These are phyloP conservation scores for Therioaphis trifolii DNA, from an alignment of 2,888 invertebrate genomes.

Conservation along the genomic window DNA sequence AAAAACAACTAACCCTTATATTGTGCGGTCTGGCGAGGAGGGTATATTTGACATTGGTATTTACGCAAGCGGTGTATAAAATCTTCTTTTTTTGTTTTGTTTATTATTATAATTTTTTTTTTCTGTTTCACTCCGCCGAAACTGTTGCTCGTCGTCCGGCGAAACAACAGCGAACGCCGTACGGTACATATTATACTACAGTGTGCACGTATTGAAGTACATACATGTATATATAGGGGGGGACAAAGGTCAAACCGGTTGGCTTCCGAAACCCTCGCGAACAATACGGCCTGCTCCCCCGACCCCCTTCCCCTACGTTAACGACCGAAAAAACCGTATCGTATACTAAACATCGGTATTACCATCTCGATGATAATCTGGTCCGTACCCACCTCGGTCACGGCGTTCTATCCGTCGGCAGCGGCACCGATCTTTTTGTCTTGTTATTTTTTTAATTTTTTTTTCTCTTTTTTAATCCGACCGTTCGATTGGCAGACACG, in stretches of 20 bases:
- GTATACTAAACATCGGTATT: neutral
- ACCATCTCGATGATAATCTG: conserved; percentile 46
- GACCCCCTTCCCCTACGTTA: neutral
- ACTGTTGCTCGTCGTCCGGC: conserved; percentile 47
- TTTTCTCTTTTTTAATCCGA: conserved; percentile 44
- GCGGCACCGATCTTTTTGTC: neutral
- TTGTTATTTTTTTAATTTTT: neutral
- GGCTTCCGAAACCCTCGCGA: conserved; percentile 6
- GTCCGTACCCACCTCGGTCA: conserved; percentile 49
- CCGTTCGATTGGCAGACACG: conserved; percentile 51
- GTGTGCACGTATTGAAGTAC: no score
- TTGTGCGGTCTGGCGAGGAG: neutral
- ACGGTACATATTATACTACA: no score
- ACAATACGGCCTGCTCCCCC: neutral
- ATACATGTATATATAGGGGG: neutral
- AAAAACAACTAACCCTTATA: conserved; percentile 29
- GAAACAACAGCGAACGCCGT: neutral
- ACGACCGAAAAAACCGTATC: no score
- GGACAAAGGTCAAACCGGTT: conserved; percentile 60
- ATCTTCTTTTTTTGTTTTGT: conserved; percentile 2
- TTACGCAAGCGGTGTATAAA: conserved; percentile 19
- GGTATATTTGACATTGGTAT: conserved; percentile 6
- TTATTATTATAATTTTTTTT: neutral
- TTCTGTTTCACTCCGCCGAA: neutral
- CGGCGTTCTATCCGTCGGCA: conserved; percentile 11